Percentiles rank a stretch among this genome's conserved stretches.
These are phyloP conservation scores for Sabatieria punctata DNA, from an alignment of 2,888 invertebrate genomes.

Conservation along the genomic window DNA sequence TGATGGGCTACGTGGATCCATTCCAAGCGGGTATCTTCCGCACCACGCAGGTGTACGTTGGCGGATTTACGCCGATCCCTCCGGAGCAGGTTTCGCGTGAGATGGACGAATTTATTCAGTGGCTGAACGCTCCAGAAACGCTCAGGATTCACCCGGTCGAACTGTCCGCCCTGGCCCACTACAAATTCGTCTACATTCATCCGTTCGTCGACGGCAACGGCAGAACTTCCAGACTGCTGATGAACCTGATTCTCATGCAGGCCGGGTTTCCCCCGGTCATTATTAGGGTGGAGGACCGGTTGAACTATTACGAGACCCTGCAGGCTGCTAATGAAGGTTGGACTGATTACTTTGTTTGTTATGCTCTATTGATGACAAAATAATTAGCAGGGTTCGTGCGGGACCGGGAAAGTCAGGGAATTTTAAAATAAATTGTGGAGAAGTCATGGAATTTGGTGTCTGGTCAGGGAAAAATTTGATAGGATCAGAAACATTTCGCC, in stretches of 20 bases:
- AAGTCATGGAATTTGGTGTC: no score
- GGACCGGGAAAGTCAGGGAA: no score
- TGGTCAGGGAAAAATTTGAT: no score
- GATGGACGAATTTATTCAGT: conserved; percentile 72
- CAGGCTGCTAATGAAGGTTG: conserved; percentile 74
- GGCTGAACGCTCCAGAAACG: conserved; percentile 71
- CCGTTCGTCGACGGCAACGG: conserved; percentile 95
- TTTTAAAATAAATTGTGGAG: no score
- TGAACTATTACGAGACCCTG: conserved; percentile 59
- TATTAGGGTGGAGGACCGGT: conserved; percentile 60
- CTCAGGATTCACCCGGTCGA: conserved; percentile 73
- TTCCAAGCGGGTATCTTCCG: conserved; percentile 72
- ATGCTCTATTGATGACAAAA: no score
- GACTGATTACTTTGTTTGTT: no score
- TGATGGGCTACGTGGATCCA: conserved; percentile 85
- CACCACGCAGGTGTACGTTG: conserved; percentile 72
- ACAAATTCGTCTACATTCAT: conserved; percentile 87
- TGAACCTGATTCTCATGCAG: conserved; percentile 84
- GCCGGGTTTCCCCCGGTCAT: conserved; percentile 91
- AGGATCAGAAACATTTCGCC: no score
- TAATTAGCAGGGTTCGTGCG: no score
- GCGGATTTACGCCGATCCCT: conserved; percentile 78
- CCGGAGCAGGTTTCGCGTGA: conserved; percentile 60
- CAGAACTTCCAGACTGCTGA: conserved; percentile 74
- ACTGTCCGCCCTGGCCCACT: conserved; percentile 85